Base-by-base conservation (phyloP, 2,888 invertebrate genomes). In the Trissolcus japonicus region DNA sequence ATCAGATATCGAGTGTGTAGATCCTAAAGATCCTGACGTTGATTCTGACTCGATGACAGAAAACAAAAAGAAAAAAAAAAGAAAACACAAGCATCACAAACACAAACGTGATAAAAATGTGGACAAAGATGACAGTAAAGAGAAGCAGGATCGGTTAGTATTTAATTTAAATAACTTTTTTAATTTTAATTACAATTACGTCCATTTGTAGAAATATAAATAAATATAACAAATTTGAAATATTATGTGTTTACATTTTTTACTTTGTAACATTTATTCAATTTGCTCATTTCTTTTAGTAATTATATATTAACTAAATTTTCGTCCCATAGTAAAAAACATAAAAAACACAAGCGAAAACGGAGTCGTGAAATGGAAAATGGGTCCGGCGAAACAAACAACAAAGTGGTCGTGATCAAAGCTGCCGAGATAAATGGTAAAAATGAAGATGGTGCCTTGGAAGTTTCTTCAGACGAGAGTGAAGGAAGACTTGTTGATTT, bases 1-100 rank as follows among this genome's bases (percentile, higher is more conserved):
- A 13, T 88, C 89, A 6, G 88, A 88, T 80, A 76, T 86, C 50
- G 89, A 89, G 71, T 85, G 83, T 78, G 73, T 85, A 57, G 84
- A 85, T 4, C 73, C 80, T 25, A 87, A 81, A 57, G 83, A 82
- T 16, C 60, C 82, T 57, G 85, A 84, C 66, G 83, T 85, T 29
- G 87, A 87, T 43, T 77, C 83, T 1, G 88, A 88, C 7, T 79
- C 83, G 41, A 74, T 86, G 21, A 61, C 75, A 25, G 87, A 88
- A 69, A 84, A 84, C 79, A 83, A 83, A 60, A 88, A 86, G 67
- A 89, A 87, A 75, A 89, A 87, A 66, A 89, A 88, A 74, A 85
- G 88, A 78, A 89, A 89, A 82, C 89, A 89, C 73, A 89, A 89
- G 72, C 87, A 88, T 63, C 86, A 86, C 67, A 89, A 89, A 68